Base-by-base conservation (phyloP, 2,797 vertebrate species). In the Danio choprae region DNA sequence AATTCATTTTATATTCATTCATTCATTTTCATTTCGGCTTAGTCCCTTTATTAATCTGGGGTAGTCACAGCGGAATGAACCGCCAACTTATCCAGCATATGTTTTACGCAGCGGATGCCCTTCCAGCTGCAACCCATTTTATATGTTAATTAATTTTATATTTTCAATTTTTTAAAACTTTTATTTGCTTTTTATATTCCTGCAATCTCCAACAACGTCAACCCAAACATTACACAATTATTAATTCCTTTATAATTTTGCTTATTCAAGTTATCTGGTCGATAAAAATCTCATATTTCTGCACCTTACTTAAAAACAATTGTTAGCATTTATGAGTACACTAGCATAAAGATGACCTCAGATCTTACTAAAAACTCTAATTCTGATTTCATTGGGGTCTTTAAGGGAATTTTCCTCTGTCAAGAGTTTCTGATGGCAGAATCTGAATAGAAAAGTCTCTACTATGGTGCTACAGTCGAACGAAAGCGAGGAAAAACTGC, bases 401-500 rank as follows among this genome's bases (percentile, higher is more conserved):
- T 73, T 58, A 46, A 59, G 41, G 40, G n/a, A 72, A 63, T 56
- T 55, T 8, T 13, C 22, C 56, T 80, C 29, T 48, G 50, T 16
- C 41, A 29, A 48, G 79, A 20, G 63, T 44, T 68, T 46, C 38
- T 51, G 40, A 79, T 41, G 36, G 59, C 65, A 56, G 10, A 70
- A 64, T 40, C 59, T 43, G 65, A 69, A 58, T 76, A 20, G 22
- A 12, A 71, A 69, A 29, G 48, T 79, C 55, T 83, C 22, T 62
- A 46, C 20, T 59, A 73, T 60, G 81, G 77, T 83, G 81, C 81
- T 83, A 80, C 43, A 58, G 58, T 71, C 58, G 40, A 50, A 68
- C 12, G 18, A 53, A 44, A n/a, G 71, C 20, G 41, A 76, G 64
- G 29, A 43, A 55, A 64, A 60, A 56, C 68, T 51, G 40, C 29